These are phyloP conservation scores for Plectropomus leopardus DNA, from an alignment of 2,113 vertebrate genomes.

Conservation along the genomic window DNA sequence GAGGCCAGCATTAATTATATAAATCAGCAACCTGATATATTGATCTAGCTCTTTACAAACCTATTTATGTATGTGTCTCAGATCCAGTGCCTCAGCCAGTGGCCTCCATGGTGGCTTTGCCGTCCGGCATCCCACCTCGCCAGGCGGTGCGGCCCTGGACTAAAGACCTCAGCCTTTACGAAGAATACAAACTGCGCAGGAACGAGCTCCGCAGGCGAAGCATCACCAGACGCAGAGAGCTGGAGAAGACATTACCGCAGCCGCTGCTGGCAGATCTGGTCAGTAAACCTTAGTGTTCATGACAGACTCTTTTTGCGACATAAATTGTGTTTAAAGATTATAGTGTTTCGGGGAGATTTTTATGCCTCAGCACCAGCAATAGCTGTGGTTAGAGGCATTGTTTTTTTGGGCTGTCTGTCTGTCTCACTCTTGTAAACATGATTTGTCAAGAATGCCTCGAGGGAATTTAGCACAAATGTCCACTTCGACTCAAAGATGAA, in stretches of 20 bases:
- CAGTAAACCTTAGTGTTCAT: not conserved
- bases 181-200: slow-evolving; percentile 81
- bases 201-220: slow-evolving; percentile 79
- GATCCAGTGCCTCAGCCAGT: slow-evolving; percentile 53
- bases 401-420: too few relatives aligned
- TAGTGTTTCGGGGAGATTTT: too few relatives aligned
- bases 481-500: too few relatives aligned
- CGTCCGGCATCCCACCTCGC: not conserved
- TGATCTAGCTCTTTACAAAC: not conserved
- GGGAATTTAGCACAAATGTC: too few relatives aligned
- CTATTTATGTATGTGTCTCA: not conserved
- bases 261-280: slow-evolving; percentile 84
- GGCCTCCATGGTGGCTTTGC: not conserved
- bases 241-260: slow-evolving; percentile 85
- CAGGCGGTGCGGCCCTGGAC: slow-evolving; percentile 68
- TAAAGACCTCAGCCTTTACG: slow-evolving; percentile 81
- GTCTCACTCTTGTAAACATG: too few relatives aligned
- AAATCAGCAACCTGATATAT: not conserved
- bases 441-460: too few relatives aligned
- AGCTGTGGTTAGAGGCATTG: too few relatives aligned
- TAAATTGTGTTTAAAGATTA: too few relatives aligned
- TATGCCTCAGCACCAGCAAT: too few relatives aligned
- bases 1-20: not conserved
- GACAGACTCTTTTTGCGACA: not conserved
- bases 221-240: slow-evolving; percentile 75